phyloP scores from a whole-genome alignment of 2,888 invertebrate species.

The Venusia cambrica region DNA sequence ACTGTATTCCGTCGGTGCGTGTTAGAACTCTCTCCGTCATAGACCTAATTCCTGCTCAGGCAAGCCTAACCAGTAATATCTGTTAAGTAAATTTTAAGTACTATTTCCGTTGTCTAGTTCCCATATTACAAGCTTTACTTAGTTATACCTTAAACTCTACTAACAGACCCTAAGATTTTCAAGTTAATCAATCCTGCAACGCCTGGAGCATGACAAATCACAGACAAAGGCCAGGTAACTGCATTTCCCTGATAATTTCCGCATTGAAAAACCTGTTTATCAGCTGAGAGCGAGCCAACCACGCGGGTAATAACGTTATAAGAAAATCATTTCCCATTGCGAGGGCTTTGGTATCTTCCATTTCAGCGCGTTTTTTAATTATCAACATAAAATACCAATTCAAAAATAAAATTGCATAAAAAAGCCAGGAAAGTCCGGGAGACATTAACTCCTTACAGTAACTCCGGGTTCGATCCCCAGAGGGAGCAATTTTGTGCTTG shows the following conservation, averaged over 20 bases:
- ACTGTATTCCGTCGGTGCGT: too few species aligned
- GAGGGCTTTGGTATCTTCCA: slow-evolving; percentile 15
- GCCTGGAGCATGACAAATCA: slow-evolving; percentile 34
- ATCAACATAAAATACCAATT: slow-evolving; percentile 1
- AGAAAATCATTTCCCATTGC: slow-evolving; percentile 45
- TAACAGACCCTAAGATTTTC: too few species aligned
- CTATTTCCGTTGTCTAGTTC: too few species aligned
- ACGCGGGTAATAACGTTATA: slow-evolving; percentile 47
- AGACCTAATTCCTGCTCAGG: neutral
- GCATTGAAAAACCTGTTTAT: slow-evolving; percentile 44
- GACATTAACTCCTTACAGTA: too few species aligned
- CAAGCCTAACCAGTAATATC: slow-evolving; percentile 10
- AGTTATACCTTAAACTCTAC: too few species aligned
- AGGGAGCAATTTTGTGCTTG: too few species aligned
- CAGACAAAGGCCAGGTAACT: slow-evolving; percentile 35
- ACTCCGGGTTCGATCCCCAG: too few species aligned
- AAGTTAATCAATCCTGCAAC: too few species aligned
- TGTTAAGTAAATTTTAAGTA: too few species aligned
- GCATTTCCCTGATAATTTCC: slow-evolving; percentile 52
- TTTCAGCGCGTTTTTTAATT: slow-evolving; percentile 15
- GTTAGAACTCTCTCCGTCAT: too few species aligned
- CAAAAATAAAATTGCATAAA: neutral
- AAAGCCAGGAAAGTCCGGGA: neutral
- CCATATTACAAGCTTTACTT: too few species aligned
- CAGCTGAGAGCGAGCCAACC: slow-evolving; percentile 46